A percentile compares a stretch with the other conserved stretches of the same genome.
Evolutionary conservation across 2,888 invertebrate species (phyloP).

Genomic region (Cephus nigrinus): DNA sequence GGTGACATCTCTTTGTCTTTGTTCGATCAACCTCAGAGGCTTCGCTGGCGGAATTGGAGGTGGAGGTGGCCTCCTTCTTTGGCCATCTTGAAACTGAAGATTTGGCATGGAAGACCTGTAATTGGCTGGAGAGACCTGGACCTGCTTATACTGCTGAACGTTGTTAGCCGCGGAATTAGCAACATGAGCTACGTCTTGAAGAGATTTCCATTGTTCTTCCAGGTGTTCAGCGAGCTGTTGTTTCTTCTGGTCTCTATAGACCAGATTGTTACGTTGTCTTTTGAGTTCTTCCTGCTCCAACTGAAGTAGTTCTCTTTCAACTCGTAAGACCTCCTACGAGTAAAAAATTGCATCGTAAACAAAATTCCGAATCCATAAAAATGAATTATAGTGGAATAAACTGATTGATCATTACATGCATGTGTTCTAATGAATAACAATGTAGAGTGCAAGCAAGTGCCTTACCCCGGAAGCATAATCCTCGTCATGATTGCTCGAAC

Average conservation of each 20-base stretch:
- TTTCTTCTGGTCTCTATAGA: constrained; percentile 71
- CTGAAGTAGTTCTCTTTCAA: constrained; percentile 82
- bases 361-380: background rate
- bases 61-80: constrained; percentile 63
- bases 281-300: constrained; percentile 82
- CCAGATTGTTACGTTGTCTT: constrained; percentile 78
- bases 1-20: constrained; percentile 57
- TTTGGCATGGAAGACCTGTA: constrained; percentile 73
- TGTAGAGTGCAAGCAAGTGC: background rate
- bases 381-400: background rate
- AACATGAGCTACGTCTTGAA: constrained; percentile 71
- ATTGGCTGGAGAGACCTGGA: constrained; percentile 66
- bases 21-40: constrained; percentile 67
- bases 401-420: background rate
- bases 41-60: constrained; percentile 71
- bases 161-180: constrained; percentile 36
- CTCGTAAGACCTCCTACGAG: constrained; percentile 77
- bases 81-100: constrained; percentile 68
- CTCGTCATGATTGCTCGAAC: constrained; percentile 51
- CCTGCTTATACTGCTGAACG: constrained; percentile 59
- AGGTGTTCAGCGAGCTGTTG: constrained; percentile 59
- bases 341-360: background rate
- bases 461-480: constrained; percentile 58
- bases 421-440: background rate
- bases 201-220: constrained; percentile 67